Evolutionary conservation across 2,113 vertebrate species (phyloP).

Genomic region (Callorhinus ursinus): DNA sequence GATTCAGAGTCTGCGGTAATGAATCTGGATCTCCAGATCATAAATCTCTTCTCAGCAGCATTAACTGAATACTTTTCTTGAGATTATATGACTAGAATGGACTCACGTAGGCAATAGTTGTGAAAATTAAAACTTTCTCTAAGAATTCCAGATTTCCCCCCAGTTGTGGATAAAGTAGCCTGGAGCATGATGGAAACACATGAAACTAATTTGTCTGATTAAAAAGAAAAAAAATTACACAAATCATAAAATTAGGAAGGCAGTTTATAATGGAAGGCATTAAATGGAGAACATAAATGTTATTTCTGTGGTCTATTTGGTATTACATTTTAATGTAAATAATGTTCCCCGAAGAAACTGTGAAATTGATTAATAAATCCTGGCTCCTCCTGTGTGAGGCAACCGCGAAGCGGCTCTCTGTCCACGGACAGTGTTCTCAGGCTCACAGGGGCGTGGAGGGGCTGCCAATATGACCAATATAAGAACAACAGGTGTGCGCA

Average conservation of each 20-base stretch:
- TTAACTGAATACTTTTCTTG: slow-evolving; percentile 48
- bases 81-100: neutral
- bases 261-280: slow-evolving; percentile 79
- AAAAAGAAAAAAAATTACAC: slow-evolving; percentile 79
- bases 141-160: slow-evolving; percentile 47
- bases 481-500: slow-evolving; percentile 84
- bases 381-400: slow-evolving; percentile 75
- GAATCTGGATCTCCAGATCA: neutral
- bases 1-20: neutral
- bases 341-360: slow-evolving; percentile 83
- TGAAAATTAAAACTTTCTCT: slow-evolving; percentile 74
- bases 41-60: slow-evolving; percentile 44
- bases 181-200: slow-evolving; percentile 70
- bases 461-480: slow-evolving; percentile 65
- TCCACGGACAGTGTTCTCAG: neutral
- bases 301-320: slow-evolving; percentile 83
- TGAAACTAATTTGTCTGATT: slow-evolving; percentile 74
- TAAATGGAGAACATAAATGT: slow-evolving; percentile 79
- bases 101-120: slow-evolving; percentile 54
- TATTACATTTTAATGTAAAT: slow-evolving; percentile 82
- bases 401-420: slow-evolving; percentile 56
- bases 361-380: slow-evolving; percentile 88
- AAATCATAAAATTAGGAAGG: slow-evolving; percentile 82
- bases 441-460: slow-evolving; percentile 72
- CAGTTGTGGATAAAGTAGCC: slow-evolving; percentile 51